Evolutionary conservation across 2,113 vertebrate genomes (phyloP), one percentile per base, ranked within the genome.

Genomic region (Lepus timidus): DNA sequence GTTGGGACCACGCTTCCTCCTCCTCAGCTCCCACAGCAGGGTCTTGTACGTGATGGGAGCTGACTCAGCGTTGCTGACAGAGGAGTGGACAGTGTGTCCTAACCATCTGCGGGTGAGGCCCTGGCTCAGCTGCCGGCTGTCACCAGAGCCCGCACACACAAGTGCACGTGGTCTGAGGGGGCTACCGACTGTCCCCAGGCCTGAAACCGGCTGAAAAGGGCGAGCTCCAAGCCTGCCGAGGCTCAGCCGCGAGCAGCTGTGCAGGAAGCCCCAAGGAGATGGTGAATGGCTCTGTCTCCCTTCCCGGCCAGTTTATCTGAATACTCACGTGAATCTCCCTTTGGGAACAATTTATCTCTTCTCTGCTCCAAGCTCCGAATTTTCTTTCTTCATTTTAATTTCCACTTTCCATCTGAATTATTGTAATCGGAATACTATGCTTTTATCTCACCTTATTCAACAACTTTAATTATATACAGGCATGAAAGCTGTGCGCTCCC

Each of bases 381-480:
- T 82, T 92, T 82, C 20, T 85, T 91, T 83, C 22, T 89, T 87
- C 11, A 20, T n/a, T 71, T 58, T 70, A 75, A n/a, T 23, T 85
- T 88, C 22, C 61, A 64, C 33, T 64, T 88, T 88, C 19, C 27
- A 71, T 29, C 68, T 14, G 74, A 14, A 85, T 75, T 55, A 55
- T 27, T 68, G n/a, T 36, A 31, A 9, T 44, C 52, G 25, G 11
- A 73, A 52, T 82, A 27, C 27, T 61, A 33, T 67, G 71, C 11
- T 73, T 88, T 14, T 78, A 8, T 71, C 13, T 91, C 20, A 64
- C 1, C n/a, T 33, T 25, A 67, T 36, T 80, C 31, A 55, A 9
- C 52, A 71, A 71, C 51, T 71, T 91, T 83, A 85, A n/a, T 67
- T 75, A 51, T 17, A 23, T 27, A 27, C 44, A 23, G 20, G 27